Evolutionary conservation across 2,888 invertebrate species (phyloP), one percentile per base, ranked within the genome.

Genomic region (Gerris lacustris): DNA sequence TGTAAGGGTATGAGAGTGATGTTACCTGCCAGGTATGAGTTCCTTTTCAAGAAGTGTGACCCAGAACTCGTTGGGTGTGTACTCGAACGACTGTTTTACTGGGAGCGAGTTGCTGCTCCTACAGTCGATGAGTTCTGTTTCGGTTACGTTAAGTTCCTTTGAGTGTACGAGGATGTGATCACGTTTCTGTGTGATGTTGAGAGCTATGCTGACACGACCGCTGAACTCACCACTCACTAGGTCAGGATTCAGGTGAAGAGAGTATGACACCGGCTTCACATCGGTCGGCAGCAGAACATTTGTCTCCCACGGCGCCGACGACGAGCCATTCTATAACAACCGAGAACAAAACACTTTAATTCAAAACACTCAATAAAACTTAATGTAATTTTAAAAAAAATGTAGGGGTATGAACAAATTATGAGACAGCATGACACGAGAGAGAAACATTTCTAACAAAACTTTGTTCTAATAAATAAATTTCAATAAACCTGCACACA

Each of bases 241-340:
- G 76, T 90, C 81, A 0, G 92, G 92, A 77, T 84, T 81, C 47
- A 92, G 80, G 68, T 81, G 82, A 5, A 93, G 80, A 76, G 88
- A 86, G 78, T 93, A 93, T 73, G 86, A 83, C 18, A 79, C 77
- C 0, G 92, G 92, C 45, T 81, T 78, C 0, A 89, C 80, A 63
- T 83, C 78, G 55, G 79, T 80, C 1, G 89, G 87, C n/a, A 77
- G 71, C 31, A 75, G 72, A 44, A 73, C 73, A 67, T 76, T 73
- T 5, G 66, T 69, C 67, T 75, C 73, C 76, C 76, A 77, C 6
- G 73, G 73, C 66, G 45, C 31, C 62, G 66, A 18, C 62, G 66
- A 18, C 2, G 17, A 18, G 11, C 43, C 66, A 66, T 66, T 66
- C 66, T 66, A 5, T n/a, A 66, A 66, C 62, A n/a, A 5, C 15